Percentiles rank a stretch among this genome's conserved stretches.
Conservation (phyloP, 2,113 vertebrate genomes). For the Rafetus swinhoei region DNA sequence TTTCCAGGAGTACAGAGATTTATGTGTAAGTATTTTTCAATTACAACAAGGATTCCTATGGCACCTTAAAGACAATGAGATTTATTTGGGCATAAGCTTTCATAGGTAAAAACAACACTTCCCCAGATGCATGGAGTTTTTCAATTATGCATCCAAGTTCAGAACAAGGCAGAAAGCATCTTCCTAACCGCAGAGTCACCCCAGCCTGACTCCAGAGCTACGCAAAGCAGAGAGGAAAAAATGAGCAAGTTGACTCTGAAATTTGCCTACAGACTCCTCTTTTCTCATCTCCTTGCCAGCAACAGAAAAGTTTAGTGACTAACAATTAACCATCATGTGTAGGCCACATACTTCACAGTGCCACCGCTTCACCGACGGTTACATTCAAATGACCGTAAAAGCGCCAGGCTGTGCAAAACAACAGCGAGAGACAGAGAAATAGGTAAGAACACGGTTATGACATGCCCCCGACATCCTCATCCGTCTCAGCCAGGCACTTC, state of each 20-base stretch:
- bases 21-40: not conserved
- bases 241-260: slow-evolving; percentile 7
- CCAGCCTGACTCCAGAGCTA: not conserved
- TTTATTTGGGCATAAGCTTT: too few relatives aligned
- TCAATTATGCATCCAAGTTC: not conserved
- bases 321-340: not conserved
- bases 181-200: not conserved
- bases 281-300: slow-evolving; percentile 7
- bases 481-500: too few relatives aligned
- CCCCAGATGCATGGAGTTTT: not conserved
- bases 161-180: not conserved
- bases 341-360: slow-evolving; percentile 47
- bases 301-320: slow-evolving; percentile 29
- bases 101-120: too few relatives aligned
- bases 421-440: too few relatives aligned
- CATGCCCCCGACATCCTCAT: not conserved
- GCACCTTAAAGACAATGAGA: too few relatives aligned
- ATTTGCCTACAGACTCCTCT: slow-evolving; percentile 23
- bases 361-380: not conserved
- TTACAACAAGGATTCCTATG: not conserved
- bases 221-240: not conserved
- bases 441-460: not conserved
- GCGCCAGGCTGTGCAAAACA: not conserved
- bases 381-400: not conserved
- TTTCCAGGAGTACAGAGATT: slow-evolving; percentile 56